phyloP scores from a whole-genome alignment of 2,888 invertebrate species.

The Myopa tessellatipennis region DNA sequence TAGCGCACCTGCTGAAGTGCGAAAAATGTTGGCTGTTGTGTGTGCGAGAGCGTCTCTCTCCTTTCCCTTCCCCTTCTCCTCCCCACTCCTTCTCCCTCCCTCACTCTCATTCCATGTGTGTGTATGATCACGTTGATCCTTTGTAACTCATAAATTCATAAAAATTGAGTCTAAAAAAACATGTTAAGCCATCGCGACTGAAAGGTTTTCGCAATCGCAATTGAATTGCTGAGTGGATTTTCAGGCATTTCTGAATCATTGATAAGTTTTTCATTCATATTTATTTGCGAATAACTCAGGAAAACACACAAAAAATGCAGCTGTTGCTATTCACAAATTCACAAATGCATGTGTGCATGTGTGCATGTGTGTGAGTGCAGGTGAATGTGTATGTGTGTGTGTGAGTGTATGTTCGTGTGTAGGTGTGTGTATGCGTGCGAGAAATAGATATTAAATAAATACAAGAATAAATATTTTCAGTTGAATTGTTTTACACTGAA shows the following conservation, averaged over 20 bases:
- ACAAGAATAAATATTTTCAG: constrained; percentile 20
- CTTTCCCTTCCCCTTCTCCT: background rate
- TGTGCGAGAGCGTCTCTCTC: background rate
- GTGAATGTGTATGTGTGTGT: constrained; percentile 2
- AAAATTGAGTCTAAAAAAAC: constrained; percentile 37
- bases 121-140: background rate
- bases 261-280: constrained; percentile 32
- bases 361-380: background rate
- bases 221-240: constrained; percentile 36
- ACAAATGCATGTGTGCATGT: background rate
- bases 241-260: constrained; percentile 39
- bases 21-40: background rate
- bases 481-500: constrained; percentile 25
- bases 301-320: background rate
- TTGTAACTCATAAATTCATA: constrained; percentile 33
- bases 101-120: background rate
- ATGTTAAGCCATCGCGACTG: constrained; percentile 13
- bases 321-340: background rate
- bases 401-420: background rate
- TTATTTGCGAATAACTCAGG: background rate
- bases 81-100: too few species aligned
- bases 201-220: constrained; percentile 20
- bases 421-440: constrained; percentile 6
- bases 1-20: background rate
- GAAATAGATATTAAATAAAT: constrained; percentile 4